Evolutionary conservation across 2,888 invertebrate genomes (phyloP), one percentile per base, ranked within the genome.

Genomic region (Cyrtodaria siliqua): DNA sequence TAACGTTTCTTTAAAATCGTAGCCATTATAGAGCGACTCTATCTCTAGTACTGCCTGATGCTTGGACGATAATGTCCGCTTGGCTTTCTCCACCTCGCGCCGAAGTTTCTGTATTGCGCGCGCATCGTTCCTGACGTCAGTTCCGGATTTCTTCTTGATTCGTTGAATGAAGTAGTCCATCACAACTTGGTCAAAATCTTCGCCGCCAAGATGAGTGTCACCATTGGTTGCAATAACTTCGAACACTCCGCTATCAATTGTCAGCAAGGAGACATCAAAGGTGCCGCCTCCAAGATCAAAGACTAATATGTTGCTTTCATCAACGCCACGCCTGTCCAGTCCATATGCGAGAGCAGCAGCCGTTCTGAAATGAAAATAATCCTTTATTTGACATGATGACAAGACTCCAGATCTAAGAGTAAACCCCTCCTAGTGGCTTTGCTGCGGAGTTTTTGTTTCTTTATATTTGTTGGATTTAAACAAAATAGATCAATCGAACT

Each of bases 281-380:
- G 99, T 99, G 94, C 99, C 99, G 93, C 99, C 99, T 91, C 99
- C 99, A 94, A 99, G 95, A 95, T 99, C 99, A 93, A 99, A 99
- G 16, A 99, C 99, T 59, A 99, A 95, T 23, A 99, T 98, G 91
- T 99, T 99, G 95, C 99, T 98, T 94, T 99, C 99, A 55, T 98
- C 98, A 78, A 98, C 98, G 64, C 57, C 64, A 23, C 96, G 97
- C 94, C 98, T 98, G 94, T 99, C 98, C 82, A 99, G 95, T 92
- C 98, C 98, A 90, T 99, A 99, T 66, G 98, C 98, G 92, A 98
- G 98, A 78, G 98, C 98, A 59, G 98, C 98, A 16, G 98, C 98
- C 1, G 98, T 98, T 63, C 91, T 92, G 33, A 33, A 33, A 33
- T 33, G 33, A 33, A 33, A 33, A 12, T 8, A 12, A 33, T n/a